A percentile compares a stretch with the other conserved stretches of the same genome.
phyloP scores from a whole-genome alignment of 2,888 invertebrate species.

The Orgyia antiqua region DNA sequence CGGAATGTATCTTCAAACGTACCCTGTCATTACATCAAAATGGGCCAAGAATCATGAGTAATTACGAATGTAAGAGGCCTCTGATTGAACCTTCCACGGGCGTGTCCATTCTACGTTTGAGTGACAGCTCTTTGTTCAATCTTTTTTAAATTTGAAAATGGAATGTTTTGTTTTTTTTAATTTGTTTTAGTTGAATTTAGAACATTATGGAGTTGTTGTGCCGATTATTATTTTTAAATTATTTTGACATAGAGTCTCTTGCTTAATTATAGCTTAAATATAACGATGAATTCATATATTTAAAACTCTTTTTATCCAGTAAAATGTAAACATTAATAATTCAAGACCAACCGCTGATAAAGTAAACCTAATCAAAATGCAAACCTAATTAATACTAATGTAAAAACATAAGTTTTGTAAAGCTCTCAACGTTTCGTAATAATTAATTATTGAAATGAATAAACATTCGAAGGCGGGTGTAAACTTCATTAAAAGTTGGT shows the following conservation, averaged over 20 bases:
- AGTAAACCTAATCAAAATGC: constrained; percentile 7
- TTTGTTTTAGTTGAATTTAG: too few species aligned
- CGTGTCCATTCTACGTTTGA: constrained; percentile 53
- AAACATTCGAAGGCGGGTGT: constrained; percentile 27
- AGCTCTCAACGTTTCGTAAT: constrained; percentile 25
- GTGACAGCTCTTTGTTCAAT: constrained; percentile 48
- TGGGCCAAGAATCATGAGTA: constrained; percentile 48
- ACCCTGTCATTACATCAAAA: constrained; percentile 59
- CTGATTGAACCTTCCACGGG: constrained; percentile 42
- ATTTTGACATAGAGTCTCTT: too few species aligned
- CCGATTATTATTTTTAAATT: too few species aligned
- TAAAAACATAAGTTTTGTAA: constrained; percentile 19
- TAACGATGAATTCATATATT: too few species aligned
- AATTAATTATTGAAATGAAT: constrained; percentile 30
- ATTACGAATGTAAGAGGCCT: constrained; percentile 42
- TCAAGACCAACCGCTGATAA: too few species aligned
- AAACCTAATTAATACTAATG: constrained; percentile 15
- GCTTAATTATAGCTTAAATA: too few species aligned
- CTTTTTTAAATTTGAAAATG: constrained; percentile 39
- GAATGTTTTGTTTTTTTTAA: constrained; percentile 40
- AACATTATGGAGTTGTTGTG: constrained; percentile 9
- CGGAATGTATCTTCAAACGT: constrained; percentile 45
- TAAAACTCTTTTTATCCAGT: too few species aligned
- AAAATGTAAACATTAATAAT: too few species aligned
- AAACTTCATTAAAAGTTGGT: constrained; percentile 32